phyloP scores from a whole-genome alignment of 2,888 invertebrate genomes.

The Hypena proboscidalis region DNA sequence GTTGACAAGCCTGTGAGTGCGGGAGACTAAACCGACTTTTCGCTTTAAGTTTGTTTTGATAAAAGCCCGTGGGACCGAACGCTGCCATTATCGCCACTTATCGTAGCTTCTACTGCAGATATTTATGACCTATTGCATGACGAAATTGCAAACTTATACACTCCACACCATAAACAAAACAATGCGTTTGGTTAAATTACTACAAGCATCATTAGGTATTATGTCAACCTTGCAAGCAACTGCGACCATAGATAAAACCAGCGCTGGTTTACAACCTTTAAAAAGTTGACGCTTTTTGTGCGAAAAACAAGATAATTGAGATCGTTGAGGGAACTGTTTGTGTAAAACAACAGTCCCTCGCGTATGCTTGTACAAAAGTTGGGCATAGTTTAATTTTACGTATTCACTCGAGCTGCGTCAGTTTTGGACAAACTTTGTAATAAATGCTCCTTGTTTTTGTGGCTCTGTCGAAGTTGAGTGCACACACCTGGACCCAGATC shows the following conservation, averaged over 20 bases:
- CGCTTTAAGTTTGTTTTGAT: too few species aligned
- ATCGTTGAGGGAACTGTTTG: constrained; percentile 15
- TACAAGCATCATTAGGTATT: too few species aligned
- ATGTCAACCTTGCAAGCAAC: too few species aligned
- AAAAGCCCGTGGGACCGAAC: too few species aligned
- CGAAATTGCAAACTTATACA: background rate
- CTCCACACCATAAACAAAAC: background rate
- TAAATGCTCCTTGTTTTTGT: constrained; percentile 55
- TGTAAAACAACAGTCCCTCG: constrained; percentile 29
- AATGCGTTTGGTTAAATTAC: background rate
- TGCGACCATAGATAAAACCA: constrained; percentile 4
- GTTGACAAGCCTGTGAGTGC: too few species aligned
- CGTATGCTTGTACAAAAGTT: constrained; percentile 43
- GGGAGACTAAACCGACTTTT: too few species aligned
- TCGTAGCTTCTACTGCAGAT: too few species aligned
- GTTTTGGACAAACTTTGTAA: constrained; percentile 53
- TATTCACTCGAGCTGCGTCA: constrained; percentile 49
- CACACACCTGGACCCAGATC: constrained; percentile 51
- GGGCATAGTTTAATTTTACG: constrained; percentile 55
- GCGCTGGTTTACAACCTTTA: background rate
- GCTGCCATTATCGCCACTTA: too few species aligned
- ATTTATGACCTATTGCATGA: too few species aligned
- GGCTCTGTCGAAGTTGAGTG: constrained; percentile 53
- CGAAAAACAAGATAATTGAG: constrained; percentile 19
- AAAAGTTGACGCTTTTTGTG: constrained; percentile 12